These are phyloP conservation scores for Ictidomys tridecemlineatus DNA, from an alignment of 2,113 vertebrate genomes.

Conservation along the genomic window DNA sequence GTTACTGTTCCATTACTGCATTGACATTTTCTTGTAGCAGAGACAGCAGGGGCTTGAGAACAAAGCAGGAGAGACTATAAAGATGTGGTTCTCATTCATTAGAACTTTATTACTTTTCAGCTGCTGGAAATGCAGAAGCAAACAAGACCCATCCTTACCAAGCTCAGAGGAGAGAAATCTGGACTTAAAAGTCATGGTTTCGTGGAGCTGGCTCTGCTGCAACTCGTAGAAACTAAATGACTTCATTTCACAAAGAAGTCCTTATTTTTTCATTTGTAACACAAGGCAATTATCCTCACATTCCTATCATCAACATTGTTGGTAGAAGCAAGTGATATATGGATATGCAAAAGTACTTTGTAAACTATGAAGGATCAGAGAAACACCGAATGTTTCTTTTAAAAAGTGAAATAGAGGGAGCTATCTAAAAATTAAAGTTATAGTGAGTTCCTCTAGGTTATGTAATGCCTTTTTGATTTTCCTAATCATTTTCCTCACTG, in stretches of 20 bases:
- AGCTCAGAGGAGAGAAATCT: not conserved
- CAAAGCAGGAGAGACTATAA: not conserved
- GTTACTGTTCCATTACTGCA: not conserved
- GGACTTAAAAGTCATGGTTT: not conserved
- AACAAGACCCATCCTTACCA: not conserved
- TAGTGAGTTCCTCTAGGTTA: not conserved
- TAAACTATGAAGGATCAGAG: not conserved
- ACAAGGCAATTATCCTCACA: not conserved
- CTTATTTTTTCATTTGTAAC: constrained; percentile 11
- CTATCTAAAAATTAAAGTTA: constrained; percentile 5
- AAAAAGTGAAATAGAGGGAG: not conserved
- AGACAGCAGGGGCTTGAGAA: not conserved
- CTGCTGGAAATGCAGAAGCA: not conserved
- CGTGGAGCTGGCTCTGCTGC: not conserved
- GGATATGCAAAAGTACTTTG: not conserved
- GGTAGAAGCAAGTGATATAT: not conserved
- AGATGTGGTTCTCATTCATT: not conserved
- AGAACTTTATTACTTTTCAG: not conserved
- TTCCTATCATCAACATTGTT: not conserved
- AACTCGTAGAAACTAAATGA: not conserved
- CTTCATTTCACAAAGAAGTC: not conserved
- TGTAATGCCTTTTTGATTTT: not conserved
- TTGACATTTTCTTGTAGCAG: not conserved
- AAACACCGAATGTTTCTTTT: not conserved
- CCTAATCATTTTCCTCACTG: constrained; percentile 34